Evolutionary conservation across 1,140 invertebrate species (phyloP).

Genomic region (Physella acuta): DNA sequence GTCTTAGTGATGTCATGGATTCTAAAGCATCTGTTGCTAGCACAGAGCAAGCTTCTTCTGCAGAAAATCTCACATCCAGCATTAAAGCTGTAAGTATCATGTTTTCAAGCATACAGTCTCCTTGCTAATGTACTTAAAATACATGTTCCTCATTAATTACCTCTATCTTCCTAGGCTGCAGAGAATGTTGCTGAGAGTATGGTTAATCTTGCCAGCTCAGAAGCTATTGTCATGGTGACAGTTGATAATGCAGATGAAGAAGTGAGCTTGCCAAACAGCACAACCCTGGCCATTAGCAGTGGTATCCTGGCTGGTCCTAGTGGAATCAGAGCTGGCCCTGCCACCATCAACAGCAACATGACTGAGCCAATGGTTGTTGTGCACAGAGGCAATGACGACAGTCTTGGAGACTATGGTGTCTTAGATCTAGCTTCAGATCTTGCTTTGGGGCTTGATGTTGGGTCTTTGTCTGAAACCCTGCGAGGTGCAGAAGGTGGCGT

Average conservation of each 20-base stretch:
- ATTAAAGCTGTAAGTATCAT: conserved; percentile 50
- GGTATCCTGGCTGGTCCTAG: conserved; percentile 15
- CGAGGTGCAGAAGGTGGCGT: conserved; percentile 34
- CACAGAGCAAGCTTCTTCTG: conserved; percentile 58
- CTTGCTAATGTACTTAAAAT: no score
- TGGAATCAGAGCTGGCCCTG: conserved; percentile 5
- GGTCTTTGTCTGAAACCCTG: conserved; percentile 21
- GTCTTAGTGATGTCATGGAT: conserved; percentile 58
- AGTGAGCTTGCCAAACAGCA: conserved; percentile 12
- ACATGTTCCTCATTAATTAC: no score
- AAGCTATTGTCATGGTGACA: conserved; percentile 54
- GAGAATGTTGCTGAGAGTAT: conserved; percentile 87
- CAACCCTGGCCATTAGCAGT: background rate
- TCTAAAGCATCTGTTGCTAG: conserved; percentile 53
- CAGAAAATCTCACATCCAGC: conserved; percentile 56
- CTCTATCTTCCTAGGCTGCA: conserved; percentile 85
- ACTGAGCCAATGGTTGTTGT: conserved; percentile 39
- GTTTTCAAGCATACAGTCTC: no score
- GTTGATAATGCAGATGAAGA: conserved; percentile 50
- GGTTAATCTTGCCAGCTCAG: conserved; percentile 73
- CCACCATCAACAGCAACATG: conserved; percentile 24
- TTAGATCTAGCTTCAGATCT: conserved; percentile 28
- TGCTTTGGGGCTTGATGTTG: conserved; percentile 24
- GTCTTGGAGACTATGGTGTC: conserved; percentile 23
- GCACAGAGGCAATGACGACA: conserved; percentile 30